phyloP scores from a whole-genome alignment of 92 coral and sea anemone species.

The Epizoanthus ramosus region DNA sequence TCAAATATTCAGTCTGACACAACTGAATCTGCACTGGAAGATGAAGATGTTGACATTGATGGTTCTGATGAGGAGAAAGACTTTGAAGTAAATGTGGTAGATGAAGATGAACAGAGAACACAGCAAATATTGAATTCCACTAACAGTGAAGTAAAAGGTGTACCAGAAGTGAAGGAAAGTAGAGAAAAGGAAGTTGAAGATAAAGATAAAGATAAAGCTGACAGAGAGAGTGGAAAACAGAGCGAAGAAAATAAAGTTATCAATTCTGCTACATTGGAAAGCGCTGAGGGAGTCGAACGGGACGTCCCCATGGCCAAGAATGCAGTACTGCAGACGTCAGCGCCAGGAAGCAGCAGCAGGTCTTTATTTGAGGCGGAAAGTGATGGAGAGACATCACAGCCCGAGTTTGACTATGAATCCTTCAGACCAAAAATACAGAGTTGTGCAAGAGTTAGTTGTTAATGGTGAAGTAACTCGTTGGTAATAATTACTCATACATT shows the following conservation, averaged over 20 bases:
- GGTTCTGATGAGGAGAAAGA: conserved; percentile 55
- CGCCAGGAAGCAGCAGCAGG: conserved; percentile 25
- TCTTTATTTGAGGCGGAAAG: conserved; percentile 14
- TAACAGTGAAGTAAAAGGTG: conserved; percentile 25
- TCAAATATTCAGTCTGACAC: conserved; percentile 48
- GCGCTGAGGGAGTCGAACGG: conserved; percentile 36
- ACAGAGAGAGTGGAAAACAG: conserved; percentile 24
- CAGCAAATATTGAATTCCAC: background rate
- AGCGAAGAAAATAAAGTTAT: background rate
- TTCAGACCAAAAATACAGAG: conserved; percentile 77
- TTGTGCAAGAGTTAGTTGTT: conserved; percentile 85
- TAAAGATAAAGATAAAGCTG: background rate
- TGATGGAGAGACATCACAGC: conserved; percentile 11
- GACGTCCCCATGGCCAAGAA: conserved; percentile 14
- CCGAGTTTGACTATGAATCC: conserved; percentile 65
- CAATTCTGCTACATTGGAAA: conserved; percentile 19
- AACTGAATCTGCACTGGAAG: conserved; percentile 73
- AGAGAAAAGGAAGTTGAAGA: conserved; percentile 23
- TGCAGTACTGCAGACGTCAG: background rate
- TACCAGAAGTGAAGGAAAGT: conserved; percentile 51
- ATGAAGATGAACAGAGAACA: conserved; percentile 45
- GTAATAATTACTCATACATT: background rate
- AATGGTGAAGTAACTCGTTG: background rate
- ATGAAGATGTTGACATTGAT: conserved; percentile 75
- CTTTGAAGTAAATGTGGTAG: conserved; percentile 52